Evolutionary conservation across 2,888 invertebrate genomes (phyloP).

Genomic region (Idaea biselata): DNA sequence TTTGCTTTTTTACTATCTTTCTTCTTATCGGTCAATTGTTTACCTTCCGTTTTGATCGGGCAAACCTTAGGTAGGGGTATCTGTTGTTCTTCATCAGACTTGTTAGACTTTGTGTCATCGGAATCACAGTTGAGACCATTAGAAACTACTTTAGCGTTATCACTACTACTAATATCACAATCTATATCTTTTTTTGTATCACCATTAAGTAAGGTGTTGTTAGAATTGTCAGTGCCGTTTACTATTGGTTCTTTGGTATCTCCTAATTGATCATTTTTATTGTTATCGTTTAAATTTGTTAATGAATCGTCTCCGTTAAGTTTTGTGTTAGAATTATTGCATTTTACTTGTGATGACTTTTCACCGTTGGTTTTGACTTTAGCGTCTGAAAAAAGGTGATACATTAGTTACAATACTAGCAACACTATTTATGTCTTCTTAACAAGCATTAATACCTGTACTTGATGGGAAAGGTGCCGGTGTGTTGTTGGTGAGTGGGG

Average conservation of each 20-base stretch:
- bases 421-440: background rate
- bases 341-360: constrained; percentile 53
- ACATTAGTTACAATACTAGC: background rate
- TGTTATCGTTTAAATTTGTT: constrained; percentile 42
- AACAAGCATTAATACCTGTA: constrained; percentile 48
- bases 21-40: constrained; percentile 57
- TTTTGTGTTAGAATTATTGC: constrained; percentile 48
- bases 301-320: constrained; percentile 60
- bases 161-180: constrained; percentile 79
- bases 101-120: constrained; percentile 64
- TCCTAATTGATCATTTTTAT: constrained; percentile 53
- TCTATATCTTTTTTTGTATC: constrained; percentile 68
- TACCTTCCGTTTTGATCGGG: constrained; percentile 50
- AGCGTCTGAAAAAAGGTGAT: constrained; percentile 52
- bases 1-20: constrained; percentile 61
- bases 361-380: constrained; percentile 58
- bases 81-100: constrained; percentile 59
- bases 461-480: constrained; percentile 59
- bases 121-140: constrained; percentile 72
- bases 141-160: constrained; percentile 74
- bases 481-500: constrained; percentile 59
- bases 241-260: constrained; percentile 73
- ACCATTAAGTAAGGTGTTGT: constrained; percentile 63
- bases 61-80: constrained; percentile 38
- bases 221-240: constrained; percentile 62